Evolutionary conservation across 2,888 invertebrate species (phyloP).

Genomic region (Nemapogon koenigi): DNA sequence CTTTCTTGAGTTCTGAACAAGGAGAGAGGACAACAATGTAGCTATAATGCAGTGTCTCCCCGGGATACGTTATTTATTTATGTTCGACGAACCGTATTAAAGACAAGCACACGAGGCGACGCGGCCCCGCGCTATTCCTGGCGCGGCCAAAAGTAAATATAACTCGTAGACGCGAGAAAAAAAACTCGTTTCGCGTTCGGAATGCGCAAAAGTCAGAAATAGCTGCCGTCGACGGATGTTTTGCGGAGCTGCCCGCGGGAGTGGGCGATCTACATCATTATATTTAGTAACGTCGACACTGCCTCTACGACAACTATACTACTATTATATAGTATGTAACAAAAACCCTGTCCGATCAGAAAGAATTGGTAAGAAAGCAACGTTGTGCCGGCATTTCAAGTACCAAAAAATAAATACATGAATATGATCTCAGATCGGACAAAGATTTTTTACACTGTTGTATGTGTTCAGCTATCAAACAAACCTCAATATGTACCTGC

Average conservation of each 20-base stretch:
- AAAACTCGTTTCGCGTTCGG: slow-evolving; percentile 36
- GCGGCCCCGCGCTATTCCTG: slow-evolving; percentile 11
- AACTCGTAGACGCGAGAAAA: slow-evolving; percentile 32
- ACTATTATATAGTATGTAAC: too few species aligned
- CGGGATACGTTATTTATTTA: too few species aligned
- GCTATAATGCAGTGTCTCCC: slow-evolving; percentile 15
- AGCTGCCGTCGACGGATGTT: slow-evolving; percentile 46
- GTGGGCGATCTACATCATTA: slow-evolving; percentile 27
- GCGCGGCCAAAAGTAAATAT: slow-evolving; percentile 12
- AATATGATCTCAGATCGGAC: too few species aligned
- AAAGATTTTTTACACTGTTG: too few species aligned
- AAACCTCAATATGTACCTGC: slow-evolving; percentile 64
- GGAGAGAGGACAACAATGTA: slow-evolving; percentile 45
- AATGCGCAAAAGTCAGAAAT: slow-evolving; percentile 47
- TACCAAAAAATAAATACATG: too few species aligned
- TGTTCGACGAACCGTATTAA: too few species aligned
- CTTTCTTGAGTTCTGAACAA: slow-evolving; percentile 60
- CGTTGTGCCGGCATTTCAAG: too few species aligned
- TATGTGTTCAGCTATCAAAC: too few species aligned
- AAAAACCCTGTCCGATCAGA: too few species aligned
- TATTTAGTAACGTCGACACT: too few species aligned
- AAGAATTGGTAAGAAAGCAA: too few species aligned
- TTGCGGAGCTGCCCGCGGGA: slow-evolving; percentile 25
- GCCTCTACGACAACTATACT: too few species aligned
- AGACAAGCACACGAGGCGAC: background rate